Evolutionary conservation across 1,140 invertebrate species (phyloP), one percentile per base, ranked within the genome.

Genomic region (Listronotus oregonensis): DNA sequence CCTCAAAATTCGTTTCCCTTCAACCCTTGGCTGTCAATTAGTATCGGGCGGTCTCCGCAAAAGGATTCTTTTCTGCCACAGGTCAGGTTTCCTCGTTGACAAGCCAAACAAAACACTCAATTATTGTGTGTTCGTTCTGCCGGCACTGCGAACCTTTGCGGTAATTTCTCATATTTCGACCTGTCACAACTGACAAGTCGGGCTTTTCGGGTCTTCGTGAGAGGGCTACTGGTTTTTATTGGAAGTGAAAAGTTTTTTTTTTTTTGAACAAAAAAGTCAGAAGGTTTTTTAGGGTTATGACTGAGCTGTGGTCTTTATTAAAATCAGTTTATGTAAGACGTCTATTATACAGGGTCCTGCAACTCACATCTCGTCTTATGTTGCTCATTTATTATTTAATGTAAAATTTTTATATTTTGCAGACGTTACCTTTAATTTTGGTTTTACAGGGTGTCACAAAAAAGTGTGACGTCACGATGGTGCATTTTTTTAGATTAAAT

Each of bases 21-120:
- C 71, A 61, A 74, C 75, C 74, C 74, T 72, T 74, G 70, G 67
- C 74, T 74, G 73, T 75, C 74, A 75, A 75, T 75, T 75, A 75
- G 69, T 27, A 27, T 27, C 21, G 21, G 21, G 21, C 21, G 21
- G 71, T 58, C 39, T 47, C 64, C 68, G 70, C 61, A 62, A 62
- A 61, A 66, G 70, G 70, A 72, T 73, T 74, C 71, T 69, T 68
- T 71, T 74, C 49, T 44, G 47, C 21, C 46, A 21, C 73, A 70
- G 71, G 64, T 76, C 71, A 57, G 62, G 71, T 76, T 76, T 74
- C 73, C 72, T 71, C 60, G 75, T 61, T 72, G 72, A 75, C 73
- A 73, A 69, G 68, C 69, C 70, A 72, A 72, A 73, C 72, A 68
- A 73, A 73, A 73, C 72, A 72, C 70, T 66, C 72, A 64, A 67